Base-by-base conservation (phyloP, 2,797 vertebrate genomes). In the Pangasius krempfi region DNA sequence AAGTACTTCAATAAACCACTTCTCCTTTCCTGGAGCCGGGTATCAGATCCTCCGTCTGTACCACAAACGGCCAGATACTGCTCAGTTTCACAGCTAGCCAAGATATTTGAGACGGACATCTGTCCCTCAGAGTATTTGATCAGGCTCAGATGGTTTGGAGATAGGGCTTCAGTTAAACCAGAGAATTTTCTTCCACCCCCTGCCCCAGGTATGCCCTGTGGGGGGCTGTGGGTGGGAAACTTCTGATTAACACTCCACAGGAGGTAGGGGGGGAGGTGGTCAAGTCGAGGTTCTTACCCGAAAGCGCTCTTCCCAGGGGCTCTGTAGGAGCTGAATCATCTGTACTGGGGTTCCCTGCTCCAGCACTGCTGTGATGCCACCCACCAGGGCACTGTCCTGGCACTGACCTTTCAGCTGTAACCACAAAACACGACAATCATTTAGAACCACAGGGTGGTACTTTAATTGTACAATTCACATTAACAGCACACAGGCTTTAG, bases 281-380 rank as follows among this genome's bases (percentile, higher is more conserved):
- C 54, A 10, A 75, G 56, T 79, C 44, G 78, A 90, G 93, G 93
- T 91, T 90, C 96, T 96, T 96, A 98, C 98, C 96, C 97, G 97
- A 95, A 98, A 98, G 93, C 98, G 95, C 93, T 98, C 97, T 92
- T 98, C 98, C 98, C 98, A 98, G 93, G 97, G 97, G 92, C 97
- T 98, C 96, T 98, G 98, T 87, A 98, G 96, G 91, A 98, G 97
- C 95, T 97, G 97, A 95, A 98, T 98, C 97, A 98, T 98, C 96
- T 98, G 97, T 89, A 98, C 95, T 75, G 98, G 97, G 88, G 92
- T 93, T 88, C 98, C 98, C 91, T 97, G 96, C 93, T 98, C 98
- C 94, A 98, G 92, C 92, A 97, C 96, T 22, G 97, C 96, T 4
- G 96, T 96, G 90, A 98, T 94, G 91, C 95, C 94, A 22, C 95